Conservation (phyloP, 1,140 invertebrate species). For the Augochlora pura region DNA sequence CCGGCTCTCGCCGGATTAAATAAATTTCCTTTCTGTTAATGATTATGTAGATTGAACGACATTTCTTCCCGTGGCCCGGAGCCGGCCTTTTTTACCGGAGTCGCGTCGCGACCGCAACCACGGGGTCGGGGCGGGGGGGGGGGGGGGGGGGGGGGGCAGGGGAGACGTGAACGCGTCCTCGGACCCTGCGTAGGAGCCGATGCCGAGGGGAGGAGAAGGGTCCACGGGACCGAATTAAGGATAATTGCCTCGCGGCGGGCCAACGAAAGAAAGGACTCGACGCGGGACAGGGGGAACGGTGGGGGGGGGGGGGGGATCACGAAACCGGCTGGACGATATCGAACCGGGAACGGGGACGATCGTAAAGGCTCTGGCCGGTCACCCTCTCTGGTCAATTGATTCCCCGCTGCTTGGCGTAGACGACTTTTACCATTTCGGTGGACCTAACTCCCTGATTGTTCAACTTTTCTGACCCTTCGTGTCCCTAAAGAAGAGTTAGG, state of each 20-base stretch:
- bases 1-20: slow-evolving; percentile 71
- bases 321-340: slow-evolving; percentile 52
- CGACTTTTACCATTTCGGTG: not conserved
- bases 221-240: slow-evolving; percentile 69
- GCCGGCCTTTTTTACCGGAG: slow-evolving; percentile 31
- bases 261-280: slow-evolving; percentile 30
- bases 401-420: slow-evolving; percentile 15
- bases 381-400: slow-evolving; percentile 52
- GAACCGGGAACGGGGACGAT: slow-evolving; percentile 10
- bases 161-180: slow-evolving; percentile 1
- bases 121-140: not conserved
- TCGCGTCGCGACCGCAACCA: not conserved
- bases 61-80: slow-evolving; percentile 65
- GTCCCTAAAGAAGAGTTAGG: too few species aligned
- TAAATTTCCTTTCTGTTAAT: slow-evolving; percentile 80
- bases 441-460: not conserved
- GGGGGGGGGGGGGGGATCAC: slow-evolving; percentile 16
- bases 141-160: not conserved
- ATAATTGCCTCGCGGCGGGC: slow-evolving; percentile 70
- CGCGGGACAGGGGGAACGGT: too few species aligned
- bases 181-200: not conserved
- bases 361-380: slow-evolving; percentile 53
- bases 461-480: not conserved
- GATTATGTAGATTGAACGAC: slow-evolving; percentile 79
- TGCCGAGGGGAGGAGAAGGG: not conserved